Conservation (phyloP, 1,140 invertebrate genomes). For the Achroia grisella region DNA sequence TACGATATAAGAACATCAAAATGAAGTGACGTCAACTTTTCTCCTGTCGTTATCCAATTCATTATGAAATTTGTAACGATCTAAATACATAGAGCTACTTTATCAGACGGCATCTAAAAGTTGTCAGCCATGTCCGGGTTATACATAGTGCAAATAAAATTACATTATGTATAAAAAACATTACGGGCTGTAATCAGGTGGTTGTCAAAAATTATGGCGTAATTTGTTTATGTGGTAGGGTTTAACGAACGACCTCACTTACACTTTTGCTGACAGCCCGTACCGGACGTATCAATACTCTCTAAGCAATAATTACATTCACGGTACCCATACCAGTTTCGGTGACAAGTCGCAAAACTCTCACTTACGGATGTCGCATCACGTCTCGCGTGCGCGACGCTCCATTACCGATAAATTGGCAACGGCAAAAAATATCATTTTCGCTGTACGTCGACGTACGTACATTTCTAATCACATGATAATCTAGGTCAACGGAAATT, state of each 20-base stretch:
- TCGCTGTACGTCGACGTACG: constrained; percentile 46
- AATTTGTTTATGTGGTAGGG: constrained; percentile 26
- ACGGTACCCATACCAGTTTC: constrained; percentile 62
- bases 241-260: constrained; percentile 48
- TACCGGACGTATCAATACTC: constrained; percentile 55
- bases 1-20: too few species aligned
- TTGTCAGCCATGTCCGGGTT: too few species aligned
- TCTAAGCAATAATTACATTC: constrained; percentile 56
- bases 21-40: too few species aligned
- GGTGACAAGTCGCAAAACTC: constrained; percentile 64
- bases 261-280: constrained; percentile 42
- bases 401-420: constrained; percentile 61
- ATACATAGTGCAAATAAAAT: too few species aligned
- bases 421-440: constrained; percentile 66
- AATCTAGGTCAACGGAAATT: constrained; percentile 68
- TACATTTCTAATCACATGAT: constrained; percentile 66
- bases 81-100: too few species aligned
- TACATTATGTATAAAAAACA: too few species aligned
- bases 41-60: too few species aligned
- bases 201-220: constrained; percentile 2
- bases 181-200: too few species aligned
- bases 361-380: constrained; percentile 64
- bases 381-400: constrained; percentile 50
- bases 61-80: too few species aligned
- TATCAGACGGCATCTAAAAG: too few species aligned